These are phyloP conservation scores for Ips typographus DNA, from an alignment of 1,140 invertebrate species.

Conservation along the genomic window DNA sequence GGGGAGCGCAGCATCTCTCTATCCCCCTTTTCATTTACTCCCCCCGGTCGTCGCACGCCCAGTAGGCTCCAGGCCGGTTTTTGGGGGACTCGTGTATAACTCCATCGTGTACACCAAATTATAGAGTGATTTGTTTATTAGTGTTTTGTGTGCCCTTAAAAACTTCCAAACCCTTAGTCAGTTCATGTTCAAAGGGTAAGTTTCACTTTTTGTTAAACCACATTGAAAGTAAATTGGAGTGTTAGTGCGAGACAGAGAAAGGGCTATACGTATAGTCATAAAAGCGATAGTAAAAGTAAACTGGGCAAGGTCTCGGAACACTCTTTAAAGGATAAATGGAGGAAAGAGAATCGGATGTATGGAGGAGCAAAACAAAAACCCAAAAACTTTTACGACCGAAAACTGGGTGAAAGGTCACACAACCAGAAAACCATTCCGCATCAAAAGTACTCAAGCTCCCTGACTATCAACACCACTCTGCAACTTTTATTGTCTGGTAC, in stretches of 20 bases:
- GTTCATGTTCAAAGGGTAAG: too few species aligned
- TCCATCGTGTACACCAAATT: too few species aligned
- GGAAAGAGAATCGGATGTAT: conserved; percentile 44
- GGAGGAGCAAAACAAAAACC: conserved; percentile 49
- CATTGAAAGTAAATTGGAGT: too few species aligned
- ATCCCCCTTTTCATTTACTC: conserved; percentile 45
- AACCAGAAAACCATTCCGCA: background rate
- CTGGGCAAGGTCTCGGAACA: conserved; percentile 18
- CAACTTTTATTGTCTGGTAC: conserved; percentile 25
- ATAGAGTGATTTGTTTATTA: too few species aligned
- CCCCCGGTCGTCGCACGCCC: conserved; percentile 28
- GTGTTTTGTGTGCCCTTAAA: too few species aligned
- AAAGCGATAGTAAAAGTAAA: conserved; percentile 39
- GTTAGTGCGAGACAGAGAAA: background rate
- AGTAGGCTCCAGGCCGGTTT: conserved; percentile 44
- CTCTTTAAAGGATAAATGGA: conserved; percentile 38
- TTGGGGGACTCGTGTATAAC: too few species aligned
- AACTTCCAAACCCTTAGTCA: too few species aligned
- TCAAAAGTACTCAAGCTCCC: background rate
- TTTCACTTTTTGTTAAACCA: too few species aligned
- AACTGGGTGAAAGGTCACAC: conserved; percentile 21
- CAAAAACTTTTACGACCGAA: background rate
- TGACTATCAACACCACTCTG: background rate
- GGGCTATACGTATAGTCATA: conserved; percentile 11
- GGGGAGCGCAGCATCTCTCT: conserved; percentile 45